Base-by-base conservation (phyloP, 2,888 invertebrate genomes). In the Coelopa pilipes region DNA sequence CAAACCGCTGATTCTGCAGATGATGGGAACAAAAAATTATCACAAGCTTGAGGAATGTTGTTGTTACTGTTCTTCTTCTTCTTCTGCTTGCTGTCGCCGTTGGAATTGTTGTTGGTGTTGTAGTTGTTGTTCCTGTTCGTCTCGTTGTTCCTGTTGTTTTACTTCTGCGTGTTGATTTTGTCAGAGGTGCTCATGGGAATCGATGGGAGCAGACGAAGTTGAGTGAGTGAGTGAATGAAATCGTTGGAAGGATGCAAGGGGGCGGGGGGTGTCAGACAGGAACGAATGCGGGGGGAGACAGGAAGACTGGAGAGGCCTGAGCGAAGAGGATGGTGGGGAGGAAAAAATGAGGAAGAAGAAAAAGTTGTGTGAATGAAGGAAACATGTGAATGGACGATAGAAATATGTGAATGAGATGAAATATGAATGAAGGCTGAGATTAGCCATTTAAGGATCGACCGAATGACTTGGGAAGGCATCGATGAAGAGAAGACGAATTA, bases 11-110 rank as follows among this genome's bases (percentile, higher is more conserved):
- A 55, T 19, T 17, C 55, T 55, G 19, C 55, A 12, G 59, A 34
- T 59, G 59, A 17, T 59, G 69, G 57, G 57, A 69, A 69, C 34
- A 68, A 15, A 69, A 59, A 59, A 46, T 69, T n/a, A 59, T 69
- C n/a, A 47, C 47, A n/a, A 17, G 46, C 1, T 59, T 19, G 1
- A 57, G 50, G 69, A 69, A 69, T 69, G 69, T 45, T 46, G 69
- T 57, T 59, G n/a, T 7, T 21, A 21, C 13, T 15, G 53, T 13
- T 34, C 1, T 24, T 62, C n/a, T 24, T 45, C 57, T 59, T 19
- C 3, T 21, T 34, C 7, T 34, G 4, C 34, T 34, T 13, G 21
- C 34, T n/a, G 57, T 59, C 7, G 34, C 7, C 7, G 34, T 34
- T 34, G 4, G 2, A 4, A 7, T 34, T 34, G 4, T 7, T 34